These are phyloP conservation scores for Hyphantria cunea DNA, from an alignment of 1,140 invertebrate species.

Conservation along the genomic window DNA sequence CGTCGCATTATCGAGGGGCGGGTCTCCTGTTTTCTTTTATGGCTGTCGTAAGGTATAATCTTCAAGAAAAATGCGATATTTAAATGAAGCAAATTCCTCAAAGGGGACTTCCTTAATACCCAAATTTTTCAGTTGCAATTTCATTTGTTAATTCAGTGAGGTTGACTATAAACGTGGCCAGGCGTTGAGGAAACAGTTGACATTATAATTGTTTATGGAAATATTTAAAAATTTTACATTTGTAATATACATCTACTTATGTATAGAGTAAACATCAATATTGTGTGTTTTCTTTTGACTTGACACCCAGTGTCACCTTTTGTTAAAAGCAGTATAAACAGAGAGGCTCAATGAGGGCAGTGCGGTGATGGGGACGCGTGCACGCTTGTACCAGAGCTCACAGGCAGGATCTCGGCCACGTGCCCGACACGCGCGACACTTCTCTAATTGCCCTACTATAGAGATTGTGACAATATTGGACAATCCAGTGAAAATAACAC, in stretches of 20 bases:
- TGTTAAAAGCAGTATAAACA: constrained; percentile 68
- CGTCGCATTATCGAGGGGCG: constrained; percentile 80
- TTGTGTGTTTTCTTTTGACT: constrained; percentile 38
- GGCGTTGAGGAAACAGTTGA: constrained; percentile 43
- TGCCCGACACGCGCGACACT: constrained; percentile 70
- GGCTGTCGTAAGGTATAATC: constrained; percentile 82
- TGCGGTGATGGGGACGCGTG: constrained; percentile 38
- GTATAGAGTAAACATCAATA: constrained; percentile 12
- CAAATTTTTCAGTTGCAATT: constrained; percentile 68
- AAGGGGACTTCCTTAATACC: constrained; percentile 64
- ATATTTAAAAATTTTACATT: too few relatives aligned
- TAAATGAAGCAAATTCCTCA: constrained; percentile 80
- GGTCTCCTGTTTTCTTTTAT: constrained; percentile 80
- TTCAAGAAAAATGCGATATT: constrained; percentile 82
- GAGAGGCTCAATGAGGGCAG: constrained; percentile 52
- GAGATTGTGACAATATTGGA: constrained; percentile 77
- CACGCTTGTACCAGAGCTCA: constrained; percentile 36
- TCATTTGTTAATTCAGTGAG: constrained; percentile 67
- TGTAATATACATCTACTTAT: too few relatives aligned
- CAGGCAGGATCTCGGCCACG: constrained; percentile 53
- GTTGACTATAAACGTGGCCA: constrained; percentile 42
- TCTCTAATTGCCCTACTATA: constrained; percentile 76
- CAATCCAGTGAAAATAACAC: constrained; percentile 80
- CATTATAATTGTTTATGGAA: constrained; percentile 36
- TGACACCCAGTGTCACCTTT: constrained; percentile 38